Evolutionary conservation across 2,113 vertebrate species (phyloP), one percentile per base, ranked within the genome.

Genomic region (Leptocoma aspasia): DNA sequence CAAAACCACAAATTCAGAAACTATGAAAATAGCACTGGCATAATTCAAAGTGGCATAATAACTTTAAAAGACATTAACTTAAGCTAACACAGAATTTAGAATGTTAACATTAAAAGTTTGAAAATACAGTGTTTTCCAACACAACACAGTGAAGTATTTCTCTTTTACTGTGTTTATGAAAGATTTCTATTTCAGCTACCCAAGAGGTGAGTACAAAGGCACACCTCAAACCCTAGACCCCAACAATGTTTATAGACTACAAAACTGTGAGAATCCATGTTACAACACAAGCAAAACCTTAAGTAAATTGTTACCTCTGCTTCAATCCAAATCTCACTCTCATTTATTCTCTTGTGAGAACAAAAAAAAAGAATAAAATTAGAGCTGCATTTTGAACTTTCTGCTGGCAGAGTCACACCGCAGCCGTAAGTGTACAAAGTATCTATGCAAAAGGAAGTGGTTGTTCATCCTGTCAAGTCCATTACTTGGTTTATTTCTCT

Each of bases 1-100:
- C 31, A 95, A 93, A 95, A 22, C 47, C 82, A 89, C n/a, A 80
- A 70, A 54, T 33, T 72, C 79, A 90, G 79, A 63, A 87, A 52
- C 39, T 0, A 90, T 54, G 37, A 65, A 93, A 91, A 89, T 18
- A 61, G 39, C 28, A 52, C 30, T 80, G 42, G 27, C 18, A 6
- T 82, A 86, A 96, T 90, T 96, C 42, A 49, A 97, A 93, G 59
- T 68, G 30, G 56, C 45, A 86, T 59, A 28, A 60, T 76, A 70
- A 37, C 60, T 94, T 89, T 66, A 59, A 88, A 95, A 92, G 73
- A 47, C 39, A 59, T 45, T 81, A 92, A 42, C 31, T 45, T 60
- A 68, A 87, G 22, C 15, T 66, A 83, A 90, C 39, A 45, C 17
- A 86, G 18, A 37, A 91, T 73, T 94, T 86, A 54, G 57, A 63